phyloP scores from a whole-genome alignment of 1,140 invertebrate genomes.

The Pachypsylla venusta region DNA sequence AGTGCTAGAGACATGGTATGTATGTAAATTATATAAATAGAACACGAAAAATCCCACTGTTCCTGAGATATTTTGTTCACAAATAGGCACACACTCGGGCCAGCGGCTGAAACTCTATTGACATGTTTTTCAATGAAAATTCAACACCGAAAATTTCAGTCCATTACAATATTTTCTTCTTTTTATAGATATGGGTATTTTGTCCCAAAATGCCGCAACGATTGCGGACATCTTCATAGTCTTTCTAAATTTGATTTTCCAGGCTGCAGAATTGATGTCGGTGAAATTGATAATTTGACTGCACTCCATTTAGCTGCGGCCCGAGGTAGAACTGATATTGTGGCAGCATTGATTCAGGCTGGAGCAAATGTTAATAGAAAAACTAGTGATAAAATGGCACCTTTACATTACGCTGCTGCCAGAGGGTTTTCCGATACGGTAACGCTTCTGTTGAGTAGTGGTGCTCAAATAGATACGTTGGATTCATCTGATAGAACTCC shows the following conservation, averaged over 20 bases:
- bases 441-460: constrained; percentile 36
- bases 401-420: constrained; percentile 36
- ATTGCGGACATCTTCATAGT: not conserved
- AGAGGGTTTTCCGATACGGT: constrained; percentile 29
- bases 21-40: too few species aligned
- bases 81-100: too few species aligned
- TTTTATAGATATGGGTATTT: too few species aligned
- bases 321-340: constrained; percentile 28
- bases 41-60: too few species aligned
- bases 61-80: too few species aligned
- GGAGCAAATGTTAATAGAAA: constrained; percentile 27
- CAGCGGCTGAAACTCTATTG: too few species aligned
- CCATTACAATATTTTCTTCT: too few species aligned
- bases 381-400: constrained; percentile 29
- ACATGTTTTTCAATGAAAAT: too few species aligned
- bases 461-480: constrained; percentile 40
- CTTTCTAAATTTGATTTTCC: constrained; percentile 19
- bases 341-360: constrained; percentile 23
- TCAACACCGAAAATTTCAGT: too few species aligned
- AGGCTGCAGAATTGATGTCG: constrained; percentile 20
- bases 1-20: too few species aligned
- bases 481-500: constrained; percentile 40
- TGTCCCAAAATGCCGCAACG: not conserved
- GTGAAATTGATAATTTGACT: constrained; percentile 30
- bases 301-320: constrained; percentile 32